phyloP scores from a whole-genome alignment of 2,113 vertebrate species.

The Ophiodon elongatus region DNA sequence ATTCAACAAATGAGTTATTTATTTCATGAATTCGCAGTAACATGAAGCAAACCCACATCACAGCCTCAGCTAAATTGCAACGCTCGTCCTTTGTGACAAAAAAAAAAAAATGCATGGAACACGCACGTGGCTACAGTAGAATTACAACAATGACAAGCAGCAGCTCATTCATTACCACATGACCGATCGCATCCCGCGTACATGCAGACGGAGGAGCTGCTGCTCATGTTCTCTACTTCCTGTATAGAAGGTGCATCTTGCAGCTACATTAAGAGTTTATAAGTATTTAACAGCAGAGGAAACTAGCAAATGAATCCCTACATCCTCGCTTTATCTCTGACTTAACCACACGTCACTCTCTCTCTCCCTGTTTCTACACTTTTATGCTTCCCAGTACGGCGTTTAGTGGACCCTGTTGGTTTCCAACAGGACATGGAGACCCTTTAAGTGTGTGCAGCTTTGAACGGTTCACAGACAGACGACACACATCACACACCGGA shows the following conservation, averaged over 20 bases:
- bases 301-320: neutral
- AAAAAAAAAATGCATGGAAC: too few species aligned
- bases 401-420: too few species aligned
- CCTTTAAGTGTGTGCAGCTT: neutral
- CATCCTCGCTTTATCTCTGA: too few species aligned
- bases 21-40: neutral
- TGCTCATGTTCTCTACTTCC: too few species aligned
- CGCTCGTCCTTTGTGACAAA: too few species aligned
- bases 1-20: neutral
- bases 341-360: too few species aligned
- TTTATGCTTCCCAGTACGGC: neutral
- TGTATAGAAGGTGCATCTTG: neutral
- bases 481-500: neutral
- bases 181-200: too few species aligned
- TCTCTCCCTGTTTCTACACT: neutral
- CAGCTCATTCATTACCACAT: neutral
- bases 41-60: neutral
- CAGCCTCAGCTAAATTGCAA: neutral
- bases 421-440: too few species aligned
- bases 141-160: neutral
- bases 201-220: too few species aligned
- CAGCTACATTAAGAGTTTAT: neutral
- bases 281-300: neutral
- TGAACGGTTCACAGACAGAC: neutral
- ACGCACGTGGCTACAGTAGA: neutral